These are phyloP conservation scores for Dreissena polymorpha DNA, from an alignment of 1,140 invertebrate species.

Conservation along the genomic window DNA sequence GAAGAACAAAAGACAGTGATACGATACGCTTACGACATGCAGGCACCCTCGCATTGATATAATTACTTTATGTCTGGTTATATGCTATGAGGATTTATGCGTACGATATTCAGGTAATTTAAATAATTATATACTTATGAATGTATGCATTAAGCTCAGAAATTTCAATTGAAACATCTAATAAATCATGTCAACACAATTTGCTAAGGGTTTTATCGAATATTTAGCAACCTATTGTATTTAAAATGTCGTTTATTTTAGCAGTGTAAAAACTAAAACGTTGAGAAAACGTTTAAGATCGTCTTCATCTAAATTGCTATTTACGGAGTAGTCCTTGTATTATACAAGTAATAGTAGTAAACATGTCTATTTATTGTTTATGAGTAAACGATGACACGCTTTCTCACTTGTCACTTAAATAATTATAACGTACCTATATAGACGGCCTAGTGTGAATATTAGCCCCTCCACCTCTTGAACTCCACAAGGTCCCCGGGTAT, in stretches of 20 bases:
- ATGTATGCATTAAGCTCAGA: too few species aligned
- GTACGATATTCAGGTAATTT: too few species aligned
- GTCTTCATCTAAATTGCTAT: too few species aligned
- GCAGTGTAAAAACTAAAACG: neutral
- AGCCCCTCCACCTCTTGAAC: conserved; percentile 65
- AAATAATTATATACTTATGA: too few species aligned
- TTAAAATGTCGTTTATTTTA: neutral
- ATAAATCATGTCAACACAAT: too few species aligned
- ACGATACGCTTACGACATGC: too few species aligned
- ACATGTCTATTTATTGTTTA: neutral
- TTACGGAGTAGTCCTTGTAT: neutral
- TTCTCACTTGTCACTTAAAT: too few species aligned
- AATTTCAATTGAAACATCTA: too few species aligned
- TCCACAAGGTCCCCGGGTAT: conserved; percentile 69
- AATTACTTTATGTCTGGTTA: too few species aligned
- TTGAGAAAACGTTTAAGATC: neutral
- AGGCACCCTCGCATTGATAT: too few species aligned
- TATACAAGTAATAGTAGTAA: neutral
- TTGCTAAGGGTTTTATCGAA: neutral
- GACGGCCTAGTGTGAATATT: conserved; percentile 73
- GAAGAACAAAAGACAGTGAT: too few species aligned
- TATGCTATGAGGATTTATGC: too few species aligned
- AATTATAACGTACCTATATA: conserved; percentile 62
- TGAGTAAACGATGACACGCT: neutral
- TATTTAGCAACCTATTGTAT: neutral